phyloP scores from a whole-genome alignment of 2,113 vertebrate species.

The Psophia crepitans region DNA sequence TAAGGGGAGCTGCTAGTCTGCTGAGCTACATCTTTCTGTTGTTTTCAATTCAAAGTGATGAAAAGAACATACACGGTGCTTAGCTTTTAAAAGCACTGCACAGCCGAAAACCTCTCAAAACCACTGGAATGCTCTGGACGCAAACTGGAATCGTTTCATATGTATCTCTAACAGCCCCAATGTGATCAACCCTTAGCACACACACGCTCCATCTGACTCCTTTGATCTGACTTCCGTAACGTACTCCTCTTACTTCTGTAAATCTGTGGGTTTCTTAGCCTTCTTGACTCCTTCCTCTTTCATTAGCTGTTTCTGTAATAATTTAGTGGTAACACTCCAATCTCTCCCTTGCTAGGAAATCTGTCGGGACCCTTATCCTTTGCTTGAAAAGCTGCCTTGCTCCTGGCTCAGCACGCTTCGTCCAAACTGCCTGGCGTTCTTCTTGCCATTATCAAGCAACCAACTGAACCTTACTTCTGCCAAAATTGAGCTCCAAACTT shows the following conservation, averaged over 20 bases:
- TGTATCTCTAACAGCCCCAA: neutral
- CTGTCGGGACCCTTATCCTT: neutral
- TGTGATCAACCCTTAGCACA: neutral
- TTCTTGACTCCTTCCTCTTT: neutral
- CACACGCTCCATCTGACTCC: neutral
- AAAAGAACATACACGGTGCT: neutral
- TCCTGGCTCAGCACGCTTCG: neutral
- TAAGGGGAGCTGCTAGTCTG: neutral
- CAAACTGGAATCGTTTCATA: neutral
- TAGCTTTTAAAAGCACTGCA: neutral
- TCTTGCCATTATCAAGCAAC: neutral
- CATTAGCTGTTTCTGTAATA: neutral
- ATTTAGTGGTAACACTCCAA: neutral
- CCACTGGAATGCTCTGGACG: accelerated
- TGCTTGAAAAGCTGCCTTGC: neutral
- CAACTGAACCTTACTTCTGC: neutral
- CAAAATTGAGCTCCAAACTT: neutral
- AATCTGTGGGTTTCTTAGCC: neutral
- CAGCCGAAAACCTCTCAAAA: neutral
- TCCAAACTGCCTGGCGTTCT: neutral
- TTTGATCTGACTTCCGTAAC: neutral
- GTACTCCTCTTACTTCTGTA: neutral
- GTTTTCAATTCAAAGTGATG: neutral
- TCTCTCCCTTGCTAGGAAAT: neutral
- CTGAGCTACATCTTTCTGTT: neutral